Conservation (phyloP, 2,797 vertebrate genomes). For the Steatocranus sp. region DNA sequence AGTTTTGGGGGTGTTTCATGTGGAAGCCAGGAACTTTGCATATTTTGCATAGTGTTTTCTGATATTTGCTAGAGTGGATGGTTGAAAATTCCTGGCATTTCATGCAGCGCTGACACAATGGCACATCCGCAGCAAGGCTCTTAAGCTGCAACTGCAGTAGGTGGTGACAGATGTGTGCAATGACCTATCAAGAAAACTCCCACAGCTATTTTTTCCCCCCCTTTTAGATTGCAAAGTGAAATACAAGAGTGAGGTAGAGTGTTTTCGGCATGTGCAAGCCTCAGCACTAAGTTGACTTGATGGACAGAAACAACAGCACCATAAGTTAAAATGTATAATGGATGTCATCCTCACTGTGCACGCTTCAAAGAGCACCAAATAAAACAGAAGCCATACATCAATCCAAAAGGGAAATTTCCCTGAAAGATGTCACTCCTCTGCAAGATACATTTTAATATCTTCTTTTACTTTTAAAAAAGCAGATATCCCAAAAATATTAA, state of each 20-base stretch:
- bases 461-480: neutral
- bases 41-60: conserved; percentile 51
- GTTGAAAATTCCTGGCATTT: conserved; percentile 25
- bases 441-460: neutral
- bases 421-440: neutral
- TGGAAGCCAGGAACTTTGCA: conserved; percentile 22
- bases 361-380: conserved; percentile 21
- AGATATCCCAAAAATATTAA: neutral
- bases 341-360: conserved; percentile 36
- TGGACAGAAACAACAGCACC: conserved; percentile 57
- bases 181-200: conserved; percentile 70
- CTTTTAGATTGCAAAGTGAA: conserved; percentile 47
- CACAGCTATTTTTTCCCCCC: conserved; percentile 48
- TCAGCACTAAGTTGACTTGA: conserved; percentile 65
- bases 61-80: conserved; percentile 13
- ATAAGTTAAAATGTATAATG: conserved; percentile 52
- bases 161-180: conserved; percentile 70
- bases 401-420: neutral
- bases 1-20: conserved; percentile 25
- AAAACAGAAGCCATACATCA: conserved; percentile 22
- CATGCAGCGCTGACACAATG: conserved; percentile 20
- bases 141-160: conserved; percentile 55
- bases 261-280: conserved; percentile 62
- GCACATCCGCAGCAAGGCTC: conserved; percentile 50
- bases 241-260: conserved; percentile 56